These are phyloP conservation scores for Rotaria socialis DNA, from an alignment of 2,888 invertebrate genomes.

Conservation along the genomic window DNA sequence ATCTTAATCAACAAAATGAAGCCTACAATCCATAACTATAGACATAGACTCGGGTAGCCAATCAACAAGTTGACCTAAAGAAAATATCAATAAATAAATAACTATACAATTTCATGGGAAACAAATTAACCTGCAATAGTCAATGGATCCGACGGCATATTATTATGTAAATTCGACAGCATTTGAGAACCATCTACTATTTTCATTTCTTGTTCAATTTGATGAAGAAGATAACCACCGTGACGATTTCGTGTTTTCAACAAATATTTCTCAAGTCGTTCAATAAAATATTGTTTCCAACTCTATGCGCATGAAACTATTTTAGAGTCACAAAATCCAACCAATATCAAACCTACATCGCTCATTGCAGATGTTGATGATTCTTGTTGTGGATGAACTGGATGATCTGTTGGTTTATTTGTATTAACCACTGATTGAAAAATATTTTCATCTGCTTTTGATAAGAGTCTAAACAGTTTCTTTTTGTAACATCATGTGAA, in stretches of 20 bases:
- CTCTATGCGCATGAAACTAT: not conserved
- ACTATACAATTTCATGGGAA: no score
- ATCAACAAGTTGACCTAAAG: not conserved
- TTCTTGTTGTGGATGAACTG: not conserved
- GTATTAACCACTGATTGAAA: not conserved
- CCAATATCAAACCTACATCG: not conserved
- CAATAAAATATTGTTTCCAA: constrained; percentile 10
- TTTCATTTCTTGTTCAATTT: constrained; percentile 3
- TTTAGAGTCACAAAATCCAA: no score
- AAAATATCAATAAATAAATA: no score
- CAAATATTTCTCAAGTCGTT: not conserved
- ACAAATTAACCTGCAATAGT: not conserved
- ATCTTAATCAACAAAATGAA: no score
- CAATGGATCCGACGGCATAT: not conserved
- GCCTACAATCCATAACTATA: not conserved
- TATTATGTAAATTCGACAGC: not conserved
- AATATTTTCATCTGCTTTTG: not conserved
- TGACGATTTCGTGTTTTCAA: constrained; percentile 19
- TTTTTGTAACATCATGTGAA: no score
- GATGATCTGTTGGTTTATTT: not conserved
- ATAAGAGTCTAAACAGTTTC: not conserved
- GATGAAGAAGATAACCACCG: constrained; percentile 2
- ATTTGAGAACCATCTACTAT: not conserved
- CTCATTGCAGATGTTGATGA: not conserved
- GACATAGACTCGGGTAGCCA: not conserved